A percentile compares a stretch with the other conserved stretches of the same genome.
phyloP scores from a whole-genome alignment of 1,140 invertebrate species.

The Pseudomyrmex flavicornis region DNA sequence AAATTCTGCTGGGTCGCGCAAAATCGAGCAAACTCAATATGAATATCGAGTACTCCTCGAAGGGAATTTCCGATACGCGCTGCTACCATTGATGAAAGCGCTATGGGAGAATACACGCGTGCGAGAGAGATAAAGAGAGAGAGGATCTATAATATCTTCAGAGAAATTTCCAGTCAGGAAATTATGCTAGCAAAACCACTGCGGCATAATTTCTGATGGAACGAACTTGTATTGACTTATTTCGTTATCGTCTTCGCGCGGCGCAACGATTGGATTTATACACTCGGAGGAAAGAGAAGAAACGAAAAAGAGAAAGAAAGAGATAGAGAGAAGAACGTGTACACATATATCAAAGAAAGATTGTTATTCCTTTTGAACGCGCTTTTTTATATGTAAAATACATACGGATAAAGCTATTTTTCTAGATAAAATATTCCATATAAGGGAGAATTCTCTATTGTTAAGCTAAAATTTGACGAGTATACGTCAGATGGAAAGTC shows the following conservation, averaged over 20 bases:
- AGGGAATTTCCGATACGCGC: constrained; percentile 17
- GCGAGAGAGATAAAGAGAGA: too few relatives aligned
- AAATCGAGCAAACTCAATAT: background rate
- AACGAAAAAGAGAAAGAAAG: too few relatives aligned
- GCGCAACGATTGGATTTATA: constrained; percentile 24
- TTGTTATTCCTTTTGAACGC: background rate
- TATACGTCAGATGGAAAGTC: too few relatives aligned
- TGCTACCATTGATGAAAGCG: constrained; percentile 5
- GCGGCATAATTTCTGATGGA: constrained; percentile 37
- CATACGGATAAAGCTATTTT: too few relatives aligned
- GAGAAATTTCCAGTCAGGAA: constrained; percentile 34
- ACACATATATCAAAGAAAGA: background rate
- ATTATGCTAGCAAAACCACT: constrained; percentile 15
- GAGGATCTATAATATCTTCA: constrained; percentile 12
- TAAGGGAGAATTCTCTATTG: too few relatives aligned
- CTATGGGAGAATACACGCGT: too few relatives aligned
- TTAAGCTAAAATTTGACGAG: too few relatives aligned
- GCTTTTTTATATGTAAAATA: background rate
- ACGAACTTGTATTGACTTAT: constrained; percentile 44
- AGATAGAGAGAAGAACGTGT: background rate
- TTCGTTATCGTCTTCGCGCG: constrained; percentile 14
- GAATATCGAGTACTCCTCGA: constrained; percentile 1
- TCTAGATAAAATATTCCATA: too few relatives aligned
- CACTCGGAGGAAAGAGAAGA: background rate
- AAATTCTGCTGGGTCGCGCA: background rate